These are phyloP conservation scores for Orientallactaga sibirica DNA, from an alignment of 2,797 vertebrate species.

Conservation along the genomic window DNA sequence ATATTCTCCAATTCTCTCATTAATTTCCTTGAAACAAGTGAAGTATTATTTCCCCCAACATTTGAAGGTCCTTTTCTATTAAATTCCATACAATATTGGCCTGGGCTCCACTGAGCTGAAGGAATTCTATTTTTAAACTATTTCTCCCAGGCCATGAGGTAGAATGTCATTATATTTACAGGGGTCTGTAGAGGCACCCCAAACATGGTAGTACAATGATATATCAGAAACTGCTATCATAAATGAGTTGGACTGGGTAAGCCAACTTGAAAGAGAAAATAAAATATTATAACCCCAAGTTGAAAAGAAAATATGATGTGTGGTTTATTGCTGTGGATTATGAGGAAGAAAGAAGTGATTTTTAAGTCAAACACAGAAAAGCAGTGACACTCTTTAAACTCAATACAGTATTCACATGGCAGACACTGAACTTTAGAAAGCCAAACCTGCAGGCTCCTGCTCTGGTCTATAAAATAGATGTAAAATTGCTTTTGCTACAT, in stretches of 20 bases:
- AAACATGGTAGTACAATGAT: slow-evolving; percentile 59
- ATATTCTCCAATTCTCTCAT: slow-evolving; percentile 18
- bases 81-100: slow-evolving; percentile 5
- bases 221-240: slow-evolving; percentile 64
- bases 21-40: slow-evolving; percentile 51
- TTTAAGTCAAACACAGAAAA: slow-evolving; percentile 76
- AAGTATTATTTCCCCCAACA: slow-evolving; percentile 37
- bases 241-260: slow-evolving; percentile 75
- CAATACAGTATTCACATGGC: slow-evolving; percentile 68
- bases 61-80: slow-evolving; percentile 61
- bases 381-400: slow-evolving; percentile 74
- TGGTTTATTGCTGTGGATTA: slow-evolving; percentile 81
- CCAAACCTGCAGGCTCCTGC: slow-evolving; percentile 72
- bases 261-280: slow-evolving; percentile 83
- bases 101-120: neutral
- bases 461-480: slow-evolving; percentile 76
- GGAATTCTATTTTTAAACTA: slow-evolving; percentile 48
- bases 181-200: slow-evolving; percentile 60
- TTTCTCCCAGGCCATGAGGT: slow-evolving; percentile 55
- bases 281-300: slow-evolving; percentile 82
- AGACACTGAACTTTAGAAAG: slow-evolving; percentile 70
- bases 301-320: slow-evolving; percentile 78
- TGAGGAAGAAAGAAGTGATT: slow-evolving; percentile 70
- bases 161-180: slow-evolving; percentile 69
- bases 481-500: slow-evolving; percentile 74